A percentile compares a stretch with the other conserved stretches of the same genome.
phyloP scores from a whole-genome alignment of 2,113 vertebrate genomes.

The Bucco capensis region DNA sequence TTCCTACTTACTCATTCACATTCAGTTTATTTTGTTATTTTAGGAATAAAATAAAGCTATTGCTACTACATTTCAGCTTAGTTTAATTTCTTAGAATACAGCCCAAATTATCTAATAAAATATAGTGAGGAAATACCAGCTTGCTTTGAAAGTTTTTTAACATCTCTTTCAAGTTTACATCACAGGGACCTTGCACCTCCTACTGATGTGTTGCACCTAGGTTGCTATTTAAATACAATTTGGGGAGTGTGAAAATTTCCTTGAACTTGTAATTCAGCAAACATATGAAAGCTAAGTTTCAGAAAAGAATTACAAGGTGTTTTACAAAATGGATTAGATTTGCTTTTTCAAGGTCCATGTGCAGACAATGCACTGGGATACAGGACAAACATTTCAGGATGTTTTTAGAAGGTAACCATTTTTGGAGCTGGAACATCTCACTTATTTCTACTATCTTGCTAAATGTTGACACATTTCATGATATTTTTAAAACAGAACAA shows the following conservation, averaged over 20 bases:
- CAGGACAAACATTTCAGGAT: background rate
- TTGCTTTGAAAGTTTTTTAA: background rate
- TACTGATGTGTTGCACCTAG: background rate
- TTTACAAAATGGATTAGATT: background rate
- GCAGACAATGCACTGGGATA: rapidly evolving
- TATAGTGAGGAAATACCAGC: background rate
- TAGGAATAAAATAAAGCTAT: background rate
- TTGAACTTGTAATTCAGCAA: background rate
- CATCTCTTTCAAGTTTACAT: background rate
- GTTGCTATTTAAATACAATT: background rate
- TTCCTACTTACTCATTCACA: rapidly evolving
- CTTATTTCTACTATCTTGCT: background rate
- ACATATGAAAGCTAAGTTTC: background rate
- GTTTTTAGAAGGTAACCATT: background rate
- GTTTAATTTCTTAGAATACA: background rate
- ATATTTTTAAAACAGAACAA: background rate
- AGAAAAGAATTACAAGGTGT: background rate
- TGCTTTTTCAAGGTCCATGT: background rate
- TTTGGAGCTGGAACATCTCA: background rate
- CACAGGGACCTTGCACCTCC: background rate
- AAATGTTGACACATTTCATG: background rate
- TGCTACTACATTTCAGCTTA: background rate
- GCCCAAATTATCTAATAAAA: background rate
- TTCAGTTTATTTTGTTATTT: background rate
- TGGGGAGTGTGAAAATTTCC: background rate